These are phyloP conservation scores for Diloba caeruleocephala DNA, from an alignment of 2,888 invertebrate genomes.

Conservation along the genomic window DNA sequence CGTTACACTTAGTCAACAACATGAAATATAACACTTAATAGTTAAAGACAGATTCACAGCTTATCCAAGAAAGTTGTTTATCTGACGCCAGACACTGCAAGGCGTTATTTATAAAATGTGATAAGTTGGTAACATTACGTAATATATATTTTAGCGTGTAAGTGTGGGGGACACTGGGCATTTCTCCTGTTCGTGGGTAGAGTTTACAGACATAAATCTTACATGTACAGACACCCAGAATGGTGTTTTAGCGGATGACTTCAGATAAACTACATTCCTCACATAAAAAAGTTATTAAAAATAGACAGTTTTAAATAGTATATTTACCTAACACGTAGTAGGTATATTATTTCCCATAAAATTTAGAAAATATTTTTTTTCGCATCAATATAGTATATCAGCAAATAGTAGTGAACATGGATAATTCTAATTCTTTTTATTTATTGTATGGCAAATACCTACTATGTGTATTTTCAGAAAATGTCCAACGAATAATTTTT, in stretches of 20 bases:
- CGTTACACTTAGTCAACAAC: constrained; percentile 77
- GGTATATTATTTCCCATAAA: constrained; percentile 8
- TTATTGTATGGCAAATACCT: constrained; percentile 5
- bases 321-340: constrained; percentile 24
- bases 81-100: constrained; percentile 25
- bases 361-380: constrained; percentile 8
- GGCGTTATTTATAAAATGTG: constrained; percentile 33
- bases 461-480: constrained; percentile 4
- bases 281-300: constrained; percentile 51
- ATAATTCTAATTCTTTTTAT: background rate
- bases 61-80: constrained; percentile 24
- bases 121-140: constrained; percentile 32
- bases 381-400: no score
- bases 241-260: constrained; percentile 10
- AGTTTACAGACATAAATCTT: no score
- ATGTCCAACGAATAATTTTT: constrained; percentile 1
- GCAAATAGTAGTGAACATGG: no score
- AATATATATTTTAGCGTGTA: background rate
- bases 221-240: no score
- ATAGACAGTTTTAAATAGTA: constrained; percentile 42
- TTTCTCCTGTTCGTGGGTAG: no score
- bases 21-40: constrained; percentile 63
- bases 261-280: constrained; percentile 27
- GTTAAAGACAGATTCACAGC: constrained; percentile 45
- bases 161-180: no score